phyloP scores from a whole-genome alignment of 2,888 invertebrate genomes.

The Cryptocheilus praepositus region DNA sequence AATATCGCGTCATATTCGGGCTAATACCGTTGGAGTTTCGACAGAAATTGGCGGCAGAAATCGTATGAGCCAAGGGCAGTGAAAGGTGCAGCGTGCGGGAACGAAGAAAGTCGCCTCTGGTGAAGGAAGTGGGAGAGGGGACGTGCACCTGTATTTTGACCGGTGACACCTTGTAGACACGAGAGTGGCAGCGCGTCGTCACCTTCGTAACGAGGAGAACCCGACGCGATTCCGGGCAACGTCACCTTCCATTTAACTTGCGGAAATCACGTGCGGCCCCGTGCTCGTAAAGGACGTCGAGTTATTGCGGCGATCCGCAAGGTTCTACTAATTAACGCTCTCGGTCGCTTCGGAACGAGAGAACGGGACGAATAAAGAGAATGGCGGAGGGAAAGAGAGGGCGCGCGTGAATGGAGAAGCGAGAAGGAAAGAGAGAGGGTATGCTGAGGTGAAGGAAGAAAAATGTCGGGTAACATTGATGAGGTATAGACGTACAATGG shows the following conservation, averaged over 20 bases:
- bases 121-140: not conserved
- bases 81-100: not conserved
- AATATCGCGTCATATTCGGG: no score
- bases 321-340: constrained; percentile 60
- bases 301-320: constrained; percentile 57
- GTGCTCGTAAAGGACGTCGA: constrained; percentile 61
- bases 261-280: constrained; percentile 59
- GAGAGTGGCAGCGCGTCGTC: constrained; percentile 22
- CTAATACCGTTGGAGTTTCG: no score
- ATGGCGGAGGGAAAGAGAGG: not conserved
- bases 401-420: constrained; percentile 3
- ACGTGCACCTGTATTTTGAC: constrained; percentile 36
- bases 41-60: no score
- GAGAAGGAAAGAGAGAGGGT: constrained; percentile 1
- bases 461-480: no score
- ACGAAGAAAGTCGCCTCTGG: not conserved
- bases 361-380: not conserved
- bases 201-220: constrained; percentile 49
- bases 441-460: constrained; percentile 17
- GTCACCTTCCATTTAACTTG: constrained; percentile 58
- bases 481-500: no score
- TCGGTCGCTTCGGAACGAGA: constrained; percentile 55
- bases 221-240: constrained; percentile 57
- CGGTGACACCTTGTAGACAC: constrained; percentile 32
- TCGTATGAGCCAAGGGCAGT: not conserved